Base-by-base conservation (phyloP, 2,888 invertebrate genomes). In the Hyles lineata region DNA sequence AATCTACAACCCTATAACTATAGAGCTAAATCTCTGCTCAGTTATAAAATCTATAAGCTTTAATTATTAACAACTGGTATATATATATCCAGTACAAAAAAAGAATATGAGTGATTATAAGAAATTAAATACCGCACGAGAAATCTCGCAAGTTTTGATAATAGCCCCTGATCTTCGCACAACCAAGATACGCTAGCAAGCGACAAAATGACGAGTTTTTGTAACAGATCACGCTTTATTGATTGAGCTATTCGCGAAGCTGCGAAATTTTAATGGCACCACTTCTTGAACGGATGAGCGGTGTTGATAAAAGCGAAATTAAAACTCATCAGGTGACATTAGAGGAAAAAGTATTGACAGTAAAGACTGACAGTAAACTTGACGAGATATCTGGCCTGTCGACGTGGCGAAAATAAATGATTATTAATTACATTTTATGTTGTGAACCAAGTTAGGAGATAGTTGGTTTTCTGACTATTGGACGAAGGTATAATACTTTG, bases 231-330 rank as follows among this genome's bases (percentile, higher is more conserved):
- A 76, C 75, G 76, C 78, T 79, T 84, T 85, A 84, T 86, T 87
- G 87, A 89, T 89, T 87, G 83, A 88, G 87, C 83, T 85, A 87
- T 89, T 87, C 79, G 77, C 76, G 70, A 75, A 79, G 83, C 82
- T 77, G 84, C 83, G 84, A 86, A 86, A 86, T 85, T 81, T 85
- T 86, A 85, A 87, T 86, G 80, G 81, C 80, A 62, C 77, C 74
- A 74, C 79, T 79, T 78, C 79, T 70, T 79, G 71, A 73, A 23
- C 74, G 67, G 25, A 72, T 58, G 72, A 74, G 79, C 79, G 82
- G 85, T 82, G 82, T 80, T 74, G 77, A 79, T 80, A 73, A 80
- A 82, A 78, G 76, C 72, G 76, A 75, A 79, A 76, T 79, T 74
- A 74, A 67, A 35, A 59, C 72, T 75, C 74, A 72, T 72, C 17